Percentiles rank a stretch among this genome's conserved stretches.
Evolutionary conservation across 2,113 vertebrate genomes (phyloP).

Genomic region (Nanorana parkeri): DNA sequence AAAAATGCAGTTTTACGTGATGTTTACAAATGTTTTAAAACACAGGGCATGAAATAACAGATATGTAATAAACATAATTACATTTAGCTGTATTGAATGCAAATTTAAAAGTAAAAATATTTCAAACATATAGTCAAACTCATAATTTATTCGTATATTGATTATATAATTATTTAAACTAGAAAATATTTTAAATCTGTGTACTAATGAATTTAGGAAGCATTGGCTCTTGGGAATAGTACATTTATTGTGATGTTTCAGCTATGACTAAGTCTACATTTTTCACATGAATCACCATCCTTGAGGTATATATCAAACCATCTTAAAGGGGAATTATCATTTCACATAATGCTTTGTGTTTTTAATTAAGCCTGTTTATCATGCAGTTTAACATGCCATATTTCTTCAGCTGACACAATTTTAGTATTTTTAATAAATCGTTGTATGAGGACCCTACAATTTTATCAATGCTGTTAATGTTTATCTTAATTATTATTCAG

Average conservation of each 20-base stretch:
- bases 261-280: slow-evolving; percentile 28
- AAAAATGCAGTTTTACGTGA: too few species aligned
- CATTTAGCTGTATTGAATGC: too few species aligned
- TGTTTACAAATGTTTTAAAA: too few species aligned
- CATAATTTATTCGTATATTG: too few species aligned
- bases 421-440: background rate
- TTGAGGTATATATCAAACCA: slow-evolving; percentile 1
- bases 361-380: slow-evolving; percentile 22
- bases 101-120: too few species aligned
- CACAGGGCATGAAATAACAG: too few species aligned
- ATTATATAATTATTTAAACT: too few species aligned
- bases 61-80: too few species aligned
- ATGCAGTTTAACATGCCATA: slow-evolving; percentile 40
- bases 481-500: background rate
- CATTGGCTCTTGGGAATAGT: background rate
- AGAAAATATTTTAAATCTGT: too few species aligned
- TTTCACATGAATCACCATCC: background rate
- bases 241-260: background rate
- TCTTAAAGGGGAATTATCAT: background rate
- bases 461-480: background rate
- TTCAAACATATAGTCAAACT: too few species aligned
- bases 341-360: slow-evolving; percentile 24
- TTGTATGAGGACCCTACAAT: background rate
- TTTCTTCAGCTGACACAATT: slow-evolving; percentile 41
- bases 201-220: slow-evolving; percentile 13